Base-by-base conservation (phyloP, 2,113 vertebrate genomes). In the Hoplias malabaricus region DNA sequence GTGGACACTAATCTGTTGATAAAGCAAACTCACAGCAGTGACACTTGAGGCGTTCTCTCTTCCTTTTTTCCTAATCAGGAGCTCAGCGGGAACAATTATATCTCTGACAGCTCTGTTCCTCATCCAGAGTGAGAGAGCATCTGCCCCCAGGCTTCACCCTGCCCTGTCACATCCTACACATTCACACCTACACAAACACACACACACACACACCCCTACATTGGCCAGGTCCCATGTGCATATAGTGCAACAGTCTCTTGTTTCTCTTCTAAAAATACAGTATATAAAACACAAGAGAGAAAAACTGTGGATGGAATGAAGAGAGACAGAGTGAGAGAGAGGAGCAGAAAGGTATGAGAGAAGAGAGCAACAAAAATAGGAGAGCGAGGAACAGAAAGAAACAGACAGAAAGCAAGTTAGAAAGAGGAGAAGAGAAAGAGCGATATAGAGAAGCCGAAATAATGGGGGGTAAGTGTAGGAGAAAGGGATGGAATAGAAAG, bases 11-110 rank as follows among this genome's bases (percentile, higher is more conserved):
- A 11, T 29, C 16, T 73, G 77, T 68, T 68, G 54, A 53, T 61
- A 77, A 46, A 69, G 61, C 69, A 42, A 56, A 27, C 53, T 33
- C 13, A 25, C 67, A 61, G 29, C 56, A 62, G 72, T 16, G 62
- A 73, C 12, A 53, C 57, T 73, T 27, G 73, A 65, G 80, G 68
- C 48, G 27, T n/a, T 75, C 65, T 73, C 59, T 48, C 7, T 63
- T 56, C 43, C 29, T 23, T 68, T 66, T 72, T n/a, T 57, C 11
- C 72, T 71, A 69, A 62, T 80, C 66, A 70, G 73, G 36, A 65
- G 42, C 57, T 72, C 78, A 74, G 73, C 38, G 69, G 74, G 68
- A 81, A 82, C 71, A 84, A 84, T 84, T 83, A 83, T 50, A 33
- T 62, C 46, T 74, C 67, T 53, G 70, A 80, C 73, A 83, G 76